Conservation (phyloP, 2,888 invertebrate species). For the Sthenelais limicola region DNA sequence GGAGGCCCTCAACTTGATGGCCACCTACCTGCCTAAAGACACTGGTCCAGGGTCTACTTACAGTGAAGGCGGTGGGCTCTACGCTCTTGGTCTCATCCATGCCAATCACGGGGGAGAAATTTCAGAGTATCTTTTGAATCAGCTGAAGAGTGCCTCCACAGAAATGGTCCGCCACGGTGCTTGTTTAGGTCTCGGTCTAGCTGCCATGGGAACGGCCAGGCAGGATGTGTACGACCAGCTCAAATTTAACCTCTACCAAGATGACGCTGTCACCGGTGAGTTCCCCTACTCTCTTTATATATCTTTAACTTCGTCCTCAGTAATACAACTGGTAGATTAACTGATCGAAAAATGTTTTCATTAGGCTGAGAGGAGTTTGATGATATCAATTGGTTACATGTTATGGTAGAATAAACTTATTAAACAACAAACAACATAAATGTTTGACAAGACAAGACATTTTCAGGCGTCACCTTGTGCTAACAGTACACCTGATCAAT, state of each 20-base stretch:
- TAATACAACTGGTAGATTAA: too few relatives aligned
- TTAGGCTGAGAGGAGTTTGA: too few relatives aligned
- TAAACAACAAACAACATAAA: too few relatives aligned
- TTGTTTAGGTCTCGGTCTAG: constrained; percentile 95
- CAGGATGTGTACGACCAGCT: constrained; percentile 94
- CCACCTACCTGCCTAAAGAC: constrained; percentile 97
- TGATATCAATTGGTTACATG: too few relatives aligned
- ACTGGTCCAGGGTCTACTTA: constrained; percentile 81
- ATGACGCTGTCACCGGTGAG: constrained; percentile 95
- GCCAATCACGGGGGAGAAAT: constrained; percentile 97
- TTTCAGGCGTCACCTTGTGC: too few relatives aligned
- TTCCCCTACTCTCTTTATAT: too few relatives aligned
- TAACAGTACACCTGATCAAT: too few relatives aligned
- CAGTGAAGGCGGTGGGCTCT: constrained; percentile 77
- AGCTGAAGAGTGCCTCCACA: constrained; percentile 91
- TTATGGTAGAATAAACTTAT: too few relatives aligned
- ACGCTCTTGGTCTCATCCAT: constrained; percentile 93
- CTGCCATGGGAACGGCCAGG: constrained; percentile 98
- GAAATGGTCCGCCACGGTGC: constrained; percentile 92
- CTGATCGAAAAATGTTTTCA: too few relatives aligned
- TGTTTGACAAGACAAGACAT: too few relatives aligned
- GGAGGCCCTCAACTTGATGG: constrained; percentile 97
- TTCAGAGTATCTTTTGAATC: constrained; percentile 91
- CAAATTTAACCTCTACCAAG: constrained; percentile 96
- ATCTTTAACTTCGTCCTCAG: too few relatives aligned